Base-by-base conservation (phyloP, 2,113 vertebrate genomes). In the Tichodroma muraria region DNA sequence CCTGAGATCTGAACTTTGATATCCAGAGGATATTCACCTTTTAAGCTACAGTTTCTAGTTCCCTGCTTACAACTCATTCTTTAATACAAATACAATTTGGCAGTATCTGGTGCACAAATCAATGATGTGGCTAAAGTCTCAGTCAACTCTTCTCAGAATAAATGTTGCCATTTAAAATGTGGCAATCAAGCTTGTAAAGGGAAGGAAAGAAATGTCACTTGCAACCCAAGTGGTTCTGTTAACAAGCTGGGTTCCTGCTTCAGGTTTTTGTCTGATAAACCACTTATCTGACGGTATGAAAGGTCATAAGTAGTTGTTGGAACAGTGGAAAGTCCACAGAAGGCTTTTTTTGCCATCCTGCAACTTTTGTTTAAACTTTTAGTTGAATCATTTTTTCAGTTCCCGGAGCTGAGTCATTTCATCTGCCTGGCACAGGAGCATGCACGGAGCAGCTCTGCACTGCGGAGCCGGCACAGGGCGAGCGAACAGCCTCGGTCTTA, bases 111-210 rank as follows among this genome's bases (percentile, higher is more conserved):
- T 75, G 80, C 80, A 75, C 70, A 94, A 90, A 88, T 80, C 87
- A 92, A 42, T 1, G 44, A 85, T 50, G 84, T 85, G 85, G 93
- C 81, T 88, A 44, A 70, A 72, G 71, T 70, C 68, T 85, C 87
- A 59, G 75, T 85, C 79, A 91, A 69, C 79, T 87, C 61, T 93
- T 88, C 82, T 71, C 80, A 75, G 95, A 96, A 90, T 72, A 95
- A 94, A 91, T 60, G 65, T 38, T 91, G 68, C 85, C 89, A 79
- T 94, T 92, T 96, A 89, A 95, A 94, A 93, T 84, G 89, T 81
- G 79, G 78, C 54, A 92, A 88, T 89, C 94, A 88, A 85, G 68
- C 82, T 82, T 89, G 72, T 38, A 92, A 81, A 88, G 66, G 47
- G 81, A 90, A 94, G 75, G 78, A 56, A 92, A 89, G 82, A 94